phyloP scores from a whole-genome alignment of 2,888 invertebrate genomes.

The Agrotis ipsilon region DNA sequence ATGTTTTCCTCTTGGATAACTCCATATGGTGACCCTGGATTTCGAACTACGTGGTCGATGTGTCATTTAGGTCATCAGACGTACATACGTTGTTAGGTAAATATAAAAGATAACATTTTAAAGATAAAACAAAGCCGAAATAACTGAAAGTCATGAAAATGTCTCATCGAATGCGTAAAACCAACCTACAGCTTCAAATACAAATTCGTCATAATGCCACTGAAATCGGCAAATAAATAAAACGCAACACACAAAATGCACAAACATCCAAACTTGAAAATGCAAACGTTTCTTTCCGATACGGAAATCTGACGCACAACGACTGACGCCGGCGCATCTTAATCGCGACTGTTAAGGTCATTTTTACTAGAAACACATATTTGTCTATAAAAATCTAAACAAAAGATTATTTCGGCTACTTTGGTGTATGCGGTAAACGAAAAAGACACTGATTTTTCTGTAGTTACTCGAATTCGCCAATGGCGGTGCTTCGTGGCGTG shows the following conservation, averaged over 20 bases:
- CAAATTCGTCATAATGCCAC: conserved; percentile 6
- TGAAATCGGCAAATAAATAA: conserved; percentile 14
- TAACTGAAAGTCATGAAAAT: conserved; percentile 8
- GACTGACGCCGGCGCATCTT: conserved; percentile 12
- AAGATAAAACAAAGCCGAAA: neutral
- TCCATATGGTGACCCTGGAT: conserved; percentile 38
- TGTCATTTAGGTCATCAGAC: conserved; percentile 34
- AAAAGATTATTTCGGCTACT: neutral
- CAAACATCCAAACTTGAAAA: conserved; percentile 9
- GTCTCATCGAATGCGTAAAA: conserved; percentile 10
- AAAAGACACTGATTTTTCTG: too few relatives aligned
- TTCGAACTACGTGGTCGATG: conserved; percentile 19
- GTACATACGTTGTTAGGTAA: too few relatives aligned
- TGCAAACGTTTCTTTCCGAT: conserved; percentile 11
- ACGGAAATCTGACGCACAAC: conserved; percentile 32
- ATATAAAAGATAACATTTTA: conserved; percentile 14
- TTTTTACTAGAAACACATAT: conserved; percentile 6
- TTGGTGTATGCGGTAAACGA: neutral
- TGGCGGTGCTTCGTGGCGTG: too few relatives aligned
- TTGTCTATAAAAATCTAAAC: conserved; percentile 8
- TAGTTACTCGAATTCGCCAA: too few relatives aligned
- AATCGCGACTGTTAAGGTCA: conserved; percentile 23
- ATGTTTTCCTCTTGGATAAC: conserved; percentile 24
- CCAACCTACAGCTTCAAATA: neutral
- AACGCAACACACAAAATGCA: neutral